Percentiles rank a stretch among this genome's conserved stretches.
Conservation (phyloP, 2,888 invertebrate genomes). For the Cephonodes hylas region DNA sequence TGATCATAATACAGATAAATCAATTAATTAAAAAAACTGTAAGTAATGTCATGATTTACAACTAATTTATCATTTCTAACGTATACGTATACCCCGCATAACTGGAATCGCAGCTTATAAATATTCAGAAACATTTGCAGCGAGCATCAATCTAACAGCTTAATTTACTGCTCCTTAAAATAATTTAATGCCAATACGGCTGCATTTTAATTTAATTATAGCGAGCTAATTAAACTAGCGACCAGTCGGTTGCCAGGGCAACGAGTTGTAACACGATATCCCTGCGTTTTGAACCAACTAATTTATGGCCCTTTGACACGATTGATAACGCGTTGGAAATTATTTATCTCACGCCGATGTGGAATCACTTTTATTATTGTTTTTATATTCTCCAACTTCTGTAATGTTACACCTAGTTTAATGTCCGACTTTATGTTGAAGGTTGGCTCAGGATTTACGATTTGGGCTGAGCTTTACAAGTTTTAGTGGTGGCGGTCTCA, state of each 20-base stretch:
- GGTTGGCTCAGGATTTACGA: conserved; percentile 24
- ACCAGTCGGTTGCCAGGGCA: conserved; percentile 45
- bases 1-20: neutral
- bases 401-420: conserved; percentile 47
- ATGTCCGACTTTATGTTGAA: conserved; percentile 31
- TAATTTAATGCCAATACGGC: neutral
- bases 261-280: conserved; percentile 56
- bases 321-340: conserved; percentile 69
- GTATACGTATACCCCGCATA: neutral
- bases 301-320: conserved; percentile 67
- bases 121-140: neutral
- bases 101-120: neutral
- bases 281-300: conserved; percentile 53
- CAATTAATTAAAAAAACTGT: neutral
- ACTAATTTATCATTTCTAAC: neutral
- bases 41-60: neutral
- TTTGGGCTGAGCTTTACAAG: conserved; percentile 13
- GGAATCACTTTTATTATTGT: conserved; percentile 53
- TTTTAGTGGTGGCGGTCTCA: neutral
- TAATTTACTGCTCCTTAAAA: conserved; percentile 13
- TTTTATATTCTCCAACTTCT: conserved; percentile 49
- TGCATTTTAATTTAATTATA: neutral
- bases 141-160: neutral
- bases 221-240: conserved; percentile 28
- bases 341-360: conserved; percentile 58